These are phyloP conservation scores for Galerucella nymphaeae DNA, from an alignment of 2,888 invertebrate species.

Conservation along the genomic window DNA sequence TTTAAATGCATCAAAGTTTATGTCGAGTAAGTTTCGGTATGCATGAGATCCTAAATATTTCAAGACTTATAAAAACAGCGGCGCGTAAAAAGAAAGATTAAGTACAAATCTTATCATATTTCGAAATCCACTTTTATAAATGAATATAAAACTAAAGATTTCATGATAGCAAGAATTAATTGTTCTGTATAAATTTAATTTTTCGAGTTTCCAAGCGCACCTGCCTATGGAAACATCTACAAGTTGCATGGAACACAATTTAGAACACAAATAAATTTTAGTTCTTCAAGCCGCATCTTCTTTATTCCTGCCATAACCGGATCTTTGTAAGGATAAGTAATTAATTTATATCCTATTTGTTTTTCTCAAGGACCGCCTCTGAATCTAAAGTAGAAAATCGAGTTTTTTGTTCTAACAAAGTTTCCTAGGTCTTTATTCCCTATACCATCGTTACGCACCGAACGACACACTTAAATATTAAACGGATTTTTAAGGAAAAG, in stretches of 20 bases:
- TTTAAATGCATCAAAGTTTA: slow-evolving; percentile 28
- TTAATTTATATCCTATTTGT: background rate
- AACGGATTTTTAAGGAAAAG: slow-evolving; percentile 53
- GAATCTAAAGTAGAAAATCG: slow-evolving; percentile 18
- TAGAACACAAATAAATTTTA: no score
- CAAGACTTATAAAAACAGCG: slow-evolving; percentile 42
- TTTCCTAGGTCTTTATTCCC: slow-evolving; percentile 55
- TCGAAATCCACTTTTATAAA: no score
- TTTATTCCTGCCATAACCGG: no score
- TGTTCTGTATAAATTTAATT: no score
- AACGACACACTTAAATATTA: slow-evolving; percentile 63
- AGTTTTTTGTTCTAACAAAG: slow-evolving; percentile 39
- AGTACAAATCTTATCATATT: no score
- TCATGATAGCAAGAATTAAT: no score
- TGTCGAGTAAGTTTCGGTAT: slow-evolving; percentile 48
- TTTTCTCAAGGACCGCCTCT: slow-evolving; percentile 17
- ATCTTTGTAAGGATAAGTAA: no score
- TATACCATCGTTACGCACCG: slow-evolving; percentile 61
- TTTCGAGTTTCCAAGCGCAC: no score
- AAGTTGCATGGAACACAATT: no score
- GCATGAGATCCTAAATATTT: slow-evolving; percentile 57
- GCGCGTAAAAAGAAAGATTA: slow-evolving; percentile 12
- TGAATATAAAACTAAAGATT: no score
- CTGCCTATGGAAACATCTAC: no score
- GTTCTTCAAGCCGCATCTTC: no score